These are phyloP conservation scores for Thaumatotibia leucotreta DNA, from an alignment of 1,140 invertebrate species.

Conservation along the genomic window DNA sequence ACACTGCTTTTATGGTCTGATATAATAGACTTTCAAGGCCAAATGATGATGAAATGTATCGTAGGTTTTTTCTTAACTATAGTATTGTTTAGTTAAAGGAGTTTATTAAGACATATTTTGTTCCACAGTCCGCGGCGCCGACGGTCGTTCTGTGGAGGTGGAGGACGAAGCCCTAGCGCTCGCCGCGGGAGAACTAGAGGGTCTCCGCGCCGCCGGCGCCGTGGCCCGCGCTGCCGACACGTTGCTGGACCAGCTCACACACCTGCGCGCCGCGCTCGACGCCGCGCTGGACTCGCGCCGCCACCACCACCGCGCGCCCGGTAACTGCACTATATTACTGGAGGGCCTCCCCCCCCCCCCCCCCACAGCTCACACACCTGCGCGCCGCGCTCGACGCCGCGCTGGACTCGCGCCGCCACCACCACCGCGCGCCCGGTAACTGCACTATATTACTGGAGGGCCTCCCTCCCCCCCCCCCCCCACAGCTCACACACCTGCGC, in stretches of 20 bases:
- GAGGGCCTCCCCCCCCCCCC: no score
- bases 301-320: slow-evolving; percentile 1
- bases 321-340: background rate
- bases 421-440: no score
- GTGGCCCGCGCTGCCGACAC: slow-evolving; percentile 91
- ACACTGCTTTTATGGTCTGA: no score
- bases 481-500: no score
- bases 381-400: slow-evolving; percentile 92
- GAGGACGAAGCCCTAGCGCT: slow-evolving; percentile 59
- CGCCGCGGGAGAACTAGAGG: slow-evolving; percentile 84
- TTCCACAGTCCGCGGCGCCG: slow-evolving; percentile 21
- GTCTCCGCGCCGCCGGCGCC: slow-evolving; percentile 86
- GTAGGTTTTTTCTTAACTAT: no score
- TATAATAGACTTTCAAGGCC: no score
- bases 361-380: slow-evolving; percentile 95
- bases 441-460: no score
- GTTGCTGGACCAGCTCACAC: slow-evolving; percentile 94
- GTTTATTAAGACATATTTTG: no score
- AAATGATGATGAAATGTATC: no score
- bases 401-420: no score
- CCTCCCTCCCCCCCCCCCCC: no score
- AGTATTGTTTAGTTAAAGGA: no score
- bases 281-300: background rate
- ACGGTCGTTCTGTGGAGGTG: slow-evolving; percentile 40
- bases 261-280: slow-evolving; percentile 91